Base-by-base conservation (phyloP, 2,888 invertebrate genomes). In the Graphium colonna region DNA sequence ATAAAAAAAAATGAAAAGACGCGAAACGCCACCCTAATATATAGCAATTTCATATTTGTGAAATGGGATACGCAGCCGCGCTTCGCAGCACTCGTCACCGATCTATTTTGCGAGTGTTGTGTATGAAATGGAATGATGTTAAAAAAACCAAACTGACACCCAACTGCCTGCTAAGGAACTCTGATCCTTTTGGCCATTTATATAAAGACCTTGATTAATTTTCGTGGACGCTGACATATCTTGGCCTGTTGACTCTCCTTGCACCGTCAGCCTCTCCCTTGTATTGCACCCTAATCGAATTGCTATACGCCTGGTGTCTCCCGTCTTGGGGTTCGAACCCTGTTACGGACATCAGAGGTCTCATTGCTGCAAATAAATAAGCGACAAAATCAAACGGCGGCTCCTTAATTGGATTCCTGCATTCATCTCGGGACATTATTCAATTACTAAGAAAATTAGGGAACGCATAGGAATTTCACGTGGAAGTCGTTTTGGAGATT, bases 281-380 rank as follows among this genome's bases (percentile, higher is more conserved):
- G 77, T 69, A 72, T 72, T 84, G 85, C 85, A 83, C 87, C 89
- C 89, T 89, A 88, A 89, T 89, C 86, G 83, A 88, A 88, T 89
- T 68, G 79, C 77, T 78, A 73, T 68, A 86, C 86, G 87, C 81
- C 79, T 85, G 82, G 87, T 81, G 82, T 78, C 77, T 79, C 73
- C 72, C 71, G 76, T 80, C 82, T 82, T 81, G 75, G 79, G 81
- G 80, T 73, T 70, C 67, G 65, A 77, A 83, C 84, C 86, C 81
- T 80, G 78, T 64, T 60, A 71, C 73, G 80, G 79, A 83, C 83
- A 79, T 78, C 79, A 78, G 82, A 85, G 80, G 79, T 79, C 77
- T 77, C 65, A 67, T 73, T 73, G 76, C 77, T 77, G 81, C 83
- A 86, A 83, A 89, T 87, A 86, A 86, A 87, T 85, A 85, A 79